Evolutionary conservation across 2,888 invertebrate species (phyloP), one percentile per base, ranked within the genome.

Genomic region (Stenoptilia bipunctidactyla): DNA sequence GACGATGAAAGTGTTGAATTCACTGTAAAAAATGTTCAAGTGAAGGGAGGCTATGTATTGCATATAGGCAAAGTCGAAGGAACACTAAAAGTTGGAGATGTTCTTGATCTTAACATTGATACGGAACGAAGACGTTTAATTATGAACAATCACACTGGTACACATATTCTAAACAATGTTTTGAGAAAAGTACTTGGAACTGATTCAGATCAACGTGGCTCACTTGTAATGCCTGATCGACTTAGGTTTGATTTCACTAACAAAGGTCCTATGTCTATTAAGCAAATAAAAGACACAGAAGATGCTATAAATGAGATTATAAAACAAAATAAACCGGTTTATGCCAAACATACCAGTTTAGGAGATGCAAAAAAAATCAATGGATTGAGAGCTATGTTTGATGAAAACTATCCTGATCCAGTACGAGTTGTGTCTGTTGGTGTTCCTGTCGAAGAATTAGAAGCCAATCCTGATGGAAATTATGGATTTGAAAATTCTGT

Each of bases 81-180:
- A 14, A 86, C 76, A 1, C 72, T 99, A 10, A 88, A 86, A 53
- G 90, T 95, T 43, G 98, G 97, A 0, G 98, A 99, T 74, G 87
- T 87, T 58, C 85, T 99, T 34, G 85, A 86, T 42, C 84, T 97
- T 35, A 88, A 92, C 50, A 88, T 98, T 43, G 98, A 98, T 69
- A 89, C 89, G 41, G 88, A 89, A 42, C 89, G 98, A 40, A 87
- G 99, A 55, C 88, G 93, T 56, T 84, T 93, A 20, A 88, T 98
- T n/a, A 99, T 99, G 99, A 97, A 94, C 67, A 99, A 99, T 80
- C 97, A 99, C 77, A 94, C 98, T 34, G 98, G 97, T 14, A 99
- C 99, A 0, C 99, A 99, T 73, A 90, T 97, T 34, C 85, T 99
- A 10, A 99, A 99, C 83, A 97, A 92, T 77, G 96, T 95, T 14